Base-by-base conservation (phyloP, 2,797 vertebrate genomes). In the Pantherophis vulpinus region DNA sequence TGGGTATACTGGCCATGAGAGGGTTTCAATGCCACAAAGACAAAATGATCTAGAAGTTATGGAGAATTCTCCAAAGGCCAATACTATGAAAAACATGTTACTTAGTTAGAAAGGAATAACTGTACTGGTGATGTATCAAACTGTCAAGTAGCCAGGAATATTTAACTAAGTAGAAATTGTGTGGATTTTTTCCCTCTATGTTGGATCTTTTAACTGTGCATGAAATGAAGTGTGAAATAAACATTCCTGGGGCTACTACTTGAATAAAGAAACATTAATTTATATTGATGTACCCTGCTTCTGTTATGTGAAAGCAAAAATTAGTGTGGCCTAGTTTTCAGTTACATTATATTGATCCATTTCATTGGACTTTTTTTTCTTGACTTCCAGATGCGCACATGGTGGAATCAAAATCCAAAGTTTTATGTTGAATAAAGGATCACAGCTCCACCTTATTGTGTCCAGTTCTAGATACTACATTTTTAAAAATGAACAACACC, bases 301-400 rank as follows among this genome's bases (percentile, higher is more conserved):
- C 66, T 88, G 56, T 87, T 94, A 74, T 91, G 61, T 59, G 93
- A 94, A 95, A 93, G 51, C 86, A 93, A 56, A 95, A 60, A 12
- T 90, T 70, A 94, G 92, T 91, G 63, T 0, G 95, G 88, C 92
- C 94, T 92, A 86, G 91, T 95, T 91, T 70, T 83, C 87, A 61
- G 91, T 83, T 92, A 93, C 92, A 94, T 87, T 93, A 88, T 91
- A 95, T 0, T 0, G 61, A 87, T 70, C 55, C 87, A 88, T 83
- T 91, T 79, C 87, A 94, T 93, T 89, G 88, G 94, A 93, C 95
- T 93, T 70, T n/a, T n/a, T 79, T 83, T 42, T 47, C 37, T 42
- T 47, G 20, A 23, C 37, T 79, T 79, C 18, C 74, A 79, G 18
- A 79, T 10, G 37, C 9, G 2, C 37, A 83, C 10, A 25, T 1